These are phyloP conservation scores for Balearica regulorum DNA, from an alignment of 2,797 vertebrate genomes.

Conservation along the genomic window DNA sequence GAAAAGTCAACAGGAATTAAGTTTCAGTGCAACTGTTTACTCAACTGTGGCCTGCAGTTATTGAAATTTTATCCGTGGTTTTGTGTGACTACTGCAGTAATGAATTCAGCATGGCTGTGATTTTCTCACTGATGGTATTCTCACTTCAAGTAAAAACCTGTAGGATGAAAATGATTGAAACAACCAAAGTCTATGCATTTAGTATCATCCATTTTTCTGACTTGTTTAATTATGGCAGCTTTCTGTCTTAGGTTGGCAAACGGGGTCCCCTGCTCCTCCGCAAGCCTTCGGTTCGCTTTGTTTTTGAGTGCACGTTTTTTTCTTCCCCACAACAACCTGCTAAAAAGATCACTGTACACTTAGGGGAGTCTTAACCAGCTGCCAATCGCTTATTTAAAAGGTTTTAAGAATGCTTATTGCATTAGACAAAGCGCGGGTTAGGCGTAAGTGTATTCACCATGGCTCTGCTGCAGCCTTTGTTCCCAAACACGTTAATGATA, in stretches of 20 bases:
- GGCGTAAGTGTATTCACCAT: not conserved
- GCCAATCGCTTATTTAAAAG: conserved; percentile 59
- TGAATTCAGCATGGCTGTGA: conserved; percentile 97
- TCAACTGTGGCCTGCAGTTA: conserved; percentile 99
- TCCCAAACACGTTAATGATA: conserved; percentile 22
- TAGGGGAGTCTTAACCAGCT: conserved; percentile 44
- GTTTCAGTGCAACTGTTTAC: conserved; percentile 99
- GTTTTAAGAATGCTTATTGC: conserved; percentile 39
- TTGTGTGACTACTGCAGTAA: conserved; percentile 97
- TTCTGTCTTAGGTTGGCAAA: conserved; percentile 12
- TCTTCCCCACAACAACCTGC: conserved; percentile 56
- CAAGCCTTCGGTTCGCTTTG: not conserved
- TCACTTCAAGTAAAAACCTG: conserved; percentile 82
- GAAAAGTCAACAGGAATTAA: conserved; percentile 99
- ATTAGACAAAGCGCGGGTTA: conserved; percentile 19
- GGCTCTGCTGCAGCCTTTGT: conserved; percentile 29
- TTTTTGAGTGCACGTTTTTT: conserved; percentile 17
- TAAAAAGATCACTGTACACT: conserved; percentile 48
- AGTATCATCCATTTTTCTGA: conserved; percentile 43
- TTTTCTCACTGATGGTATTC: conserved; percentile 89
- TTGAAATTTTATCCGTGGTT: conserved; percentile 99
- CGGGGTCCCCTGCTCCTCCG: not conserved
- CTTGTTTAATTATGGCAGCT: conserved; percentile 59
- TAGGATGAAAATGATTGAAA: conserved; percentile 73
- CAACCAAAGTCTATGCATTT: conserved; percentile 49